Evolutionary conservation across 2,797 vertebrate genomes (phyloP), one percentile per base, ranked within the genome.

Genomic region (Morelia viridis): DNA sequence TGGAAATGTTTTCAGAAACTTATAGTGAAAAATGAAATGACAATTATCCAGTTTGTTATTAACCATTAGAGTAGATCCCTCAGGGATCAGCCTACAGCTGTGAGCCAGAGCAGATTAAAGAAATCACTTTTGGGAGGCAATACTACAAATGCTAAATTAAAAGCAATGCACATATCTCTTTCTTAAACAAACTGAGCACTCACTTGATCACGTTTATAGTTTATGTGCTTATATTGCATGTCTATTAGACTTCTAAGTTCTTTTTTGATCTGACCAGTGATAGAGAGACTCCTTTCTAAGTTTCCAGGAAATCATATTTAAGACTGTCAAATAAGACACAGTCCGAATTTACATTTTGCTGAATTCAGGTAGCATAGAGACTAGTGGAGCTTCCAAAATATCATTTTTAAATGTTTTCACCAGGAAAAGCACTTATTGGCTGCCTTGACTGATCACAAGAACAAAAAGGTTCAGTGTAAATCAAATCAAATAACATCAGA

Each of bases 281-380:
- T 92, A 28, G 31, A 88, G 24, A 28, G n/a, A 76, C 41, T 50
- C 0, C 61, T 89, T 92, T 90, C 41, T 88, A 56, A 91, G 92
- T 8, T 80, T 80, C 19, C 35, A 46, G 19, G 24, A 80, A 46
- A 80, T 80, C 19, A 46, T 80, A 46, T 24, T 41, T 41, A 87
- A 61, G 31, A 31, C 46, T 90, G 76, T 19, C n/a, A 89, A 46
- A 46, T 61, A 58, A 92, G 58, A 65, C 84, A 64, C 60, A 88
- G 9, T 64, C 22, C 92, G 26, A 90, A 90, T 50, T 76, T 90
- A 60, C 41, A 62, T 22, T 28, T 90, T 84, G 85, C 62, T 68
- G 46, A 15, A 84, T n/a, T 85, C 62, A 12, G 28, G 46, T 68
- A 22, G 35, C 12, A 17, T 26, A 15, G 9, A 9, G 15, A 76